Conservation (phyloP, 2,888 invertebrate species). For the Seira ritae region DNA sequence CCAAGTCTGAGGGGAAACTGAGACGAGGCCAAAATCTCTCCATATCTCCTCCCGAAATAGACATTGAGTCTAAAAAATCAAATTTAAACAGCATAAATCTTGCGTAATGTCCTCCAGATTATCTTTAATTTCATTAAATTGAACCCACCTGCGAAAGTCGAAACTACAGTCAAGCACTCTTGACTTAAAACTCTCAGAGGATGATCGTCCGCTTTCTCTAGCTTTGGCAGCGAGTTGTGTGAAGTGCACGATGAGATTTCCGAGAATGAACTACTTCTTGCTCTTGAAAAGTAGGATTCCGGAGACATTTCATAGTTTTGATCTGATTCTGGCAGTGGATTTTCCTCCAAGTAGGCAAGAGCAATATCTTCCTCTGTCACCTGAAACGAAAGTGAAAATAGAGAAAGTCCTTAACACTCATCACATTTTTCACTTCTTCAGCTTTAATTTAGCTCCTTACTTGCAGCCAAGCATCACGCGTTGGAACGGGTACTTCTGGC, state of each 20-base stretch:
- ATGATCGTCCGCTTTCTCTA: conserved; percentile 80
- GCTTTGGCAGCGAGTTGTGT: conserved; percentile 42
- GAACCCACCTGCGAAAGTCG: conserved; percentile 87
- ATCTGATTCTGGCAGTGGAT: conserved; percentile 84
- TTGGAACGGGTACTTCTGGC: conserved; percentile 88
- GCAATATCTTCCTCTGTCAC: conserved; percentile 94
- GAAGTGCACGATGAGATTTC: conserved; percentile 64
- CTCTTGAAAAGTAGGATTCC: conserved; percentile 65
- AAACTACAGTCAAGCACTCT: conserved; percentile 92
- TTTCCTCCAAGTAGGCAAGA: conserved; percentile 85
- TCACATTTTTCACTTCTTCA: background rate
- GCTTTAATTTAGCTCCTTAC: conserved; percentile 76
- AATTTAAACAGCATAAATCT: background rate
- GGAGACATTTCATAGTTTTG: conserved; percentile 80
- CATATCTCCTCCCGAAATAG: conserved; percentile 68
- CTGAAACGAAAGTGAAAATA: conserved; percentile 69
- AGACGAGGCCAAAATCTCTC: conserved; percentile 73
- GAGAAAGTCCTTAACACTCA: background rate
- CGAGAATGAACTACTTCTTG: conserved; percentile 63
- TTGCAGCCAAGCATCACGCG: conserved; percentile 91
- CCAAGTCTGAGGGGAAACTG: conserved; percentile 65
- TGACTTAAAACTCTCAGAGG: conserved; percentile 92
- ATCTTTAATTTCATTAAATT: background rate
- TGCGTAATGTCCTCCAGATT: too few species aligned
- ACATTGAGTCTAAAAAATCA: conserved; percentile 67